Conservation (phyloP, 2,113 vertebrate genomes). For the Tychaedon coryphoeus region DNA sequence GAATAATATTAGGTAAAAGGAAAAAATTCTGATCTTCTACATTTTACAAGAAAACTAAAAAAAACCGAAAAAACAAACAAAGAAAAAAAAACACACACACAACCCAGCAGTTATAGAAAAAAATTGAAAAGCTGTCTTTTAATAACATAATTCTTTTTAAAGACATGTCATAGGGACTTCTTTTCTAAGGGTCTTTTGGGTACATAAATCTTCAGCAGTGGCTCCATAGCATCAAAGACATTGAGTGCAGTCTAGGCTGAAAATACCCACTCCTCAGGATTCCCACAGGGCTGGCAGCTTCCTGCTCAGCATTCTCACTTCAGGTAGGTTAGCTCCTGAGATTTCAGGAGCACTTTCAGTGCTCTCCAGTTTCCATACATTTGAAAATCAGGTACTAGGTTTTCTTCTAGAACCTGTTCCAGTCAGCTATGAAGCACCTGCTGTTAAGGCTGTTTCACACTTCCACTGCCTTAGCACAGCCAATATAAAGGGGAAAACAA, state of each 20-base stretch:
- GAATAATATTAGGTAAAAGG: neutral
- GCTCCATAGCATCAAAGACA: neutral
- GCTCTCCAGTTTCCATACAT: rapidly evolving
- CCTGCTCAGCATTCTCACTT: neutral
- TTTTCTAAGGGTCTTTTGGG: neutral
- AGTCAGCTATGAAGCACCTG: neutral
- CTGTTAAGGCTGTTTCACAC: neutral
- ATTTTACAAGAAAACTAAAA: rapidly evolving
- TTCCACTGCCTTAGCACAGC: neutral
- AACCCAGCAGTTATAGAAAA: neutral
- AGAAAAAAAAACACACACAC: neutral
- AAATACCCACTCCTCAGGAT: neutral
- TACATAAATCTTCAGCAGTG: neutral
- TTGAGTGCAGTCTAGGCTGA: neutral
- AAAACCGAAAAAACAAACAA: no score
- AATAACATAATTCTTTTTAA: neutral
- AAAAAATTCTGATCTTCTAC: neutral
- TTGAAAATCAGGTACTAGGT: neutral
- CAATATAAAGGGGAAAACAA: neutral
- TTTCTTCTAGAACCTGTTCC: neutral
- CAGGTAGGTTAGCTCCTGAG: neutral
- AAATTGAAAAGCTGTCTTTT: neutral
- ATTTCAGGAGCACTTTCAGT: neutral
- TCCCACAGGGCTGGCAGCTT: neutral
- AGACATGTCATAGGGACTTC: neutral